Base-by-base conservation (phyloP, 1,140 invertebrate species). In the Sycobia sp. region DNA sequence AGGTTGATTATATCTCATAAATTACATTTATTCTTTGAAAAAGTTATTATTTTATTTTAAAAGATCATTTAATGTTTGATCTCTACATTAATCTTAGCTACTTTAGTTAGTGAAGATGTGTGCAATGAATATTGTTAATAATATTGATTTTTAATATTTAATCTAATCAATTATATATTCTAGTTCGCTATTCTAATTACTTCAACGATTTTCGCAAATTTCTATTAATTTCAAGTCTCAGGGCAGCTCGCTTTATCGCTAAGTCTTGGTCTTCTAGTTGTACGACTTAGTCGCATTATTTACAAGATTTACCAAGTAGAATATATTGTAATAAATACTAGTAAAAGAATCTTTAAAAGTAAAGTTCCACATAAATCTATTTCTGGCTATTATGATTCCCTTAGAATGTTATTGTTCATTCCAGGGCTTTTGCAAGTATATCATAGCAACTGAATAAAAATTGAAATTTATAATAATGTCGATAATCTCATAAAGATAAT, bases 221-320 rank as follows among this genome's bases (percentile, higher is more conserved):
- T 34, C 13, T 22, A 22, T n/a, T 36, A 27, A 43, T 65, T 53
- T 39, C 56, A 55, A 53, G 56, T 60, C 25, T 65, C 63, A 49
- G 25, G n/a, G 29, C 46, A 63, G 54, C 46, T 63, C 54, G 16
- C 20, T 27, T 39, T 50, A 56, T 4, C 14, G 32, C 36, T 63
- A 63, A 51, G 25, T 51, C 14, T 32, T 57, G 53, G 54, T 63
- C 53, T 63, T 63, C 46, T 63, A 63, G 38, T 63, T 63, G 25
- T 57, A 63, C 29, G 44, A 41, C 32, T 46, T 62, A 62, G 39
- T 62, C 50, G 41, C 20, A 39, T 62, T 34, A 61, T 41, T 50
- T 50, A 20, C 27, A 27, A 54, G 32, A 47, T 46, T 61, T 13
- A 54, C 23, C 11, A 47, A 13, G 9, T 53, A 61, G 49, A 46